phyloP scores from a whole-genome alignment of 2,888 invertebrate genomes.

The Trisateles emortualis region DNA sequence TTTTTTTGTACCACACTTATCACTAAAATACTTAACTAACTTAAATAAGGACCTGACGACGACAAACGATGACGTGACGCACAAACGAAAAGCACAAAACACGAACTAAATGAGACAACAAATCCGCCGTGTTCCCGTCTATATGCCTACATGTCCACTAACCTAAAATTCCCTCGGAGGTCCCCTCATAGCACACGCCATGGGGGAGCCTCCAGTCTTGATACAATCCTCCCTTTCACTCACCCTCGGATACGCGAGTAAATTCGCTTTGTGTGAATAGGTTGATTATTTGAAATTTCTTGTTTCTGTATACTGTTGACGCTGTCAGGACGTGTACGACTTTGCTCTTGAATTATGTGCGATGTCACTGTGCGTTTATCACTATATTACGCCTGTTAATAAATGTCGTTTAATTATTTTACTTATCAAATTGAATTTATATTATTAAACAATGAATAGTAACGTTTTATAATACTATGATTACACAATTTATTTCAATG shows the following conservation, averaged over 20 bases:
- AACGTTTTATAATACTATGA: too few species aligned
- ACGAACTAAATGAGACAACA: constrained; percentile 87
- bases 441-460: too few species aligned
- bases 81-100: constrained; percentile 86
- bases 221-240: constrained; percentile 83
- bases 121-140: constrained; percentile 86
- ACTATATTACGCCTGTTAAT: not conserved
- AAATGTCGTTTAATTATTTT: not conserved
- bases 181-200: constrained; percentile 79
- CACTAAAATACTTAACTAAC: constrained; percentile 54
- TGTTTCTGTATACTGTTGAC: constrained; percentile 60
- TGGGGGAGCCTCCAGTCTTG: constrained; percentile 80
- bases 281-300: constrained; percentile 83
- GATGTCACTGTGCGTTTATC: constrained; percentile 37
- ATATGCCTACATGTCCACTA: constrained; percentile 88
- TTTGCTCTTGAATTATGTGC: constrained; percentile 44
- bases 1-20: constrained; percentile 44
- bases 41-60: constrained; percentile 74
- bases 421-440: too few species aligned
- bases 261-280: constrained; percentile 80
- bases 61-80: constrained; percentile 83
- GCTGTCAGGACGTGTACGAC: constrained; percentile 46
- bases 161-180: constrained; percentile 84
- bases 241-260: constrained; percentile 82
- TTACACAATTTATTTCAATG: too few species aligned